Percentiles rank a stretch among this genome's conserved stretches.
phyloP scores from a whole-genome alignment of 2,113 vertebrate species.

The Oriolus oriolus region DNA sequence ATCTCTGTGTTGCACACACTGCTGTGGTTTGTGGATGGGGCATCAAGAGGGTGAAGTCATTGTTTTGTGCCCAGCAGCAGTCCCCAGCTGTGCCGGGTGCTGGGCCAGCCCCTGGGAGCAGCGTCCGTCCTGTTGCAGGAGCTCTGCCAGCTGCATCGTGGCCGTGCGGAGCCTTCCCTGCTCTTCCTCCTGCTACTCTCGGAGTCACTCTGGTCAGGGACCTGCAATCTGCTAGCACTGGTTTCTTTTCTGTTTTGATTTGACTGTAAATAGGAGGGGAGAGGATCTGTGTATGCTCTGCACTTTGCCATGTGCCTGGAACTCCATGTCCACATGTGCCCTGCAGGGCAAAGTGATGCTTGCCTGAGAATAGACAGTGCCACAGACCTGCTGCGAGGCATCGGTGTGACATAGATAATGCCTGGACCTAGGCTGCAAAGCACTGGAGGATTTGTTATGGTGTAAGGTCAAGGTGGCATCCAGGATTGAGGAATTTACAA shows the following conservation, averaged over 20 bases:
- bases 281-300: not conserved
- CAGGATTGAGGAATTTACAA: not conserved
- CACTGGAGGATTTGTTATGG: not conserved
- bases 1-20: not conserved
- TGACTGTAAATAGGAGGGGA: not conserved
- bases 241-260: not conserved
- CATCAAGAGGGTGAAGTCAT: not conserved
- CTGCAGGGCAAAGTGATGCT: accelerated
- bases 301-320: not conserved
- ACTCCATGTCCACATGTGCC: accelerated
- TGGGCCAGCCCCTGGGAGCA: not conserved
- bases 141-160: not conserved
- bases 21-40: not conserved
- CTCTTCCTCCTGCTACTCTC: not conserved
- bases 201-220: not conserved
- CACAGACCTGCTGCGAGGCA: not conserved
- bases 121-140: accelerated
- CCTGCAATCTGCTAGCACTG: not conserved
- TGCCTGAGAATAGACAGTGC: accelerated
- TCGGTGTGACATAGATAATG: accelerated
- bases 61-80: not conserved
- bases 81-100: not conserved
- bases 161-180: not conserved
- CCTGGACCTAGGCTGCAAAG: not conserved
- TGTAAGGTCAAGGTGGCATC: not conserved